Base-by-base conservation (phyloP, 2,888 invertebrate species). In the Carabus problematicus region DNA sequence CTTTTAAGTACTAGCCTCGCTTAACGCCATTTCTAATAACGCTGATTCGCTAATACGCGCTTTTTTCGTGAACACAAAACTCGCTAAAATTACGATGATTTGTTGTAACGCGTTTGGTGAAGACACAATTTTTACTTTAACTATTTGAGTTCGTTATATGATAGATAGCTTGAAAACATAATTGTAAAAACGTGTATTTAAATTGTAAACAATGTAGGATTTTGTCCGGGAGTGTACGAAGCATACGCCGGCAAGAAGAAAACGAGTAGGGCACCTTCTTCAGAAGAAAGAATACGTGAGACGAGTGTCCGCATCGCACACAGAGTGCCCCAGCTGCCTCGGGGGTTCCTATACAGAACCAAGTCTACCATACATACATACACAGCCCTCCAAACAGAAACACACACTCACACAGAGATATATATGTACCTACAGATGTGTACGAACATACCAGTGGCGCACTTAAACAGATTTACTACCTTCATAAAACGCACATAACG, bases 141-240 rank as follows among this genome's bases (percentile, higher is more conserved):
- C 14, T 12, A 45, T 6, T 45, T 1, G 2, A 12, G 43, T 42
- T 45, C 45, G 3, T 12, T 45, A 45, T 29, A 29, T 29, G 29
- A 6, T 29, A 29, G 29, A 29, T 29, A 29, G 2, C 6, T 29
- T 29, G 29, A 14, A 14, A 45, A 45, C 14, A 45, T 45, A 45
- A 45, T 14, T 45, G n/a, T 45, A 3, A 14, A 45, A 59, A 14
- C 18, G 3, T 12, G 39, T 45, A 12, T n/a, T 45, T 43, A 43
- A 60, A n/a, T n/a, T n/a, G n/a, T n/a, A n/a, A 47, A 29, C 49
- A 47, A 16, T 39, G 49, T 29, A 14, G 14, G 1, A 47, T 61
- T 61, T 61, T 8, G 16, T 29, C n/a, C 12, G 29, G 8, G 64
- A 64, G 45, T 64, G 64, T 64, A 64, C 64, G 43, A n/a, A 29